These are phyloP conservation scores for Schizothorax lantsangensis DNA, from an alignment of 2,797 vertebrate genomes.

Conservation along the genomic window DNA sequence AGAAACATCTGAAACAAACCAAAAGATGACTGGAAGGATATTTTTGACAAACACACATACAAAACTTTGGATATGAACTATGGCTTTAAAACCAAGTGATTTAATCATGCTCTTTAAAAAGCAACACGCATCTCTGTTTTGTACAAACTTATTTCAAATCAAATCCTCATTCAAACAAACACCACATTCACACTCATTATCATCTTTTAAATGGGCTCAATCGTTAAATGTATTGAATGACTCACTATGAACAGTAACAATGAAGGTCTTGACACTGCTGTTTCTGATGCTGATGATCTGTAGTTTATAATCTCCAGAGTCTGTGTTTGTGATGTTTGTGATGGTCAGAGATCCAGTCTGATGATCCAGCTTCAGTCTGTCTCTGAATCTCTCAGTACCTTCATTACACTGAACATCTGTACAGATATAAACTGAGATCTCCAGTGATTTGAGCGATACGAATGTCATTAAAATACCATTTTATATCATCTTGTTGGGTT, in stretches of 20 bases:
- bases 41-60: no score
- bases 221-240: no score
- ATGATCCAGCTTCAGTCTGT: slow-evolving; percentile 3
- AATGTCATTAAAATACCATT: slow-evolving; percentile 1
- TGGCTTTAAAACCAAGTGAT: no score
- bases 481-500: background rate
- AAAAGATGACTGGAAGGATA: background rate
- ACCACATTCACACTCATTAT: no score
- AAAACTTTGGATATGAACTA: no score
- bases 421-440: background rate
- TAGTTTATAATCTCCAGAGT: background rate
- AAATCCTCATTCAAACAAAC: no score
- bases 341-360: background rate
- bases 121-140: no score
- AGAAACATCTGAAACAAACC: slow-evolving; percentile 3
- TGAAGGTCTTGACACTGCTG: background rate
- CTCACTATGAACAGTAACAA: background rate
- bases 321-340: background rate
- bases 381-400: background rate
- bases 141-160: no score
- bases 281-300: background rate
- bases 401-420: background rate
- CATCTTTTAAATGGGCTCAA: no score
- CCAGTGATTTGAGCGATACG: background rate
- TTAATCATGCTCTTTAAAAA: no score